Percentiles rank a stretch among this genome's conserved stretches.
These are phyloP conservation scores for Ditylenchus weischeri DNA, from an alignment of 2,888 invertebrate genomes.

Conservation along the genomic window DNA sequence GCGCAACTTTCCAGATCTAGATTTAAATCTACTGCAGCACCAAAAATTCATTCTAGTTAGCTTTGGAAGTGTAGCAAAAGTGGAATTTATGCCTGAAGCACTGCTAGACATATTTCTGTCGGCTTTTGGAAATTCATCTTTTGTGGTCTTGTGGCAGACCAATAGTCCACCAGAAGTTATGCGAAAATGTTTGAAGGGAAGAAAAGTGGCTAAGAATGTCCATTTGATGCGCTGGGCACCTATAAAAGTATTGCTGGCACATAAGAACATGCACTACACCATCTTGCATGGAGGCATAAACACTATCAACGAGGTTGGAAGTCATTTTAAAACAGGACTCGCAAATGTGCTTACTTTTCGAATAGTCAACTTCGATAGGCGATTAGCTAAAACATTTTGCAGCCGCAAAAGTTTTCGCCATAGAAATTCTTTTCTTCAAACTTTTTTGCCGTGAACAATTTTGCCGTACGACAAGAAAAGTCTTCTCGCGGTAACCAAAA, in stretches of 20 bases:
- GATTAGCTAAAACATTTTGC: too few relatives aligned
- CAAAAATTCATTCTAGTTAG: slow-evolving; percentile 45
- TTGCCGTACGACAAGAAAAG: too few relatives aligned
- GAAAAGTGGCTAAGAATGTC: slow-evolving; percentile 35
- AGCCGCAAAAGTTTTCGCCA: too few relatives aligned
- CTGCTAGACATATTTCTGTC: slow-evolving; percentile 38
- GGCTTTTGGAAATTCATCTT: slow-evolving; percentile 31
- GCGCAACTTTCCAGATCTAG: slow-evolving; percentile 38
- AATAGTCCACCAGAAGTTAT: slow-evolving; percentile 38
- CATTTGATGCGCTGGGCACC: slow-evolving; percentile 48
- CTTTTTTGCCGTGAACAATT: too few relatives aligned
- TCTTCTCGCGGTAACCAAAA: too few relatives aligned
- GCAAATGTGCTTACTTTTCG: too few relatives aligned
- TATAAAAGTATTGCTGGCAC: slow-evolving; percentile 49
- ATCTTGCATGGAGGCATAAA: slow-evolving; percentile 54
- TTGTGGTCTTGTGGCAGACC: slow-evolving; percentile 47
- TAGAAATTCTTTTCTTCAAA: too few relatives aligned
- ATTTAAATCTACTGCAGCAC: slow-evolving; percentile 39
- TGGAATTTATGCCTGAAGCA: slow-evolving; percentile 44
- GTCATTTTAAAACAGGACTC: too few relatives aligned
- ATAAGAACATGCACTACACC: slow-evolving; percentile 47
- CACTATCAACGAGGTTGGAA: slow-evolving; percentile 44
- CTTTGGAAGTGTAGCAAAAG: slow-evolving; percentile 53
- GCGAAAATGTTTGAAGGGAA: slow-evolving; percentile 12
- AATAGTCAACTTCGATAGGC: too few relatives aligned